phyloP scores from a whole-genome alignment of 2,113 vertebrate genomes.

The Condylura cristata region DNA sequence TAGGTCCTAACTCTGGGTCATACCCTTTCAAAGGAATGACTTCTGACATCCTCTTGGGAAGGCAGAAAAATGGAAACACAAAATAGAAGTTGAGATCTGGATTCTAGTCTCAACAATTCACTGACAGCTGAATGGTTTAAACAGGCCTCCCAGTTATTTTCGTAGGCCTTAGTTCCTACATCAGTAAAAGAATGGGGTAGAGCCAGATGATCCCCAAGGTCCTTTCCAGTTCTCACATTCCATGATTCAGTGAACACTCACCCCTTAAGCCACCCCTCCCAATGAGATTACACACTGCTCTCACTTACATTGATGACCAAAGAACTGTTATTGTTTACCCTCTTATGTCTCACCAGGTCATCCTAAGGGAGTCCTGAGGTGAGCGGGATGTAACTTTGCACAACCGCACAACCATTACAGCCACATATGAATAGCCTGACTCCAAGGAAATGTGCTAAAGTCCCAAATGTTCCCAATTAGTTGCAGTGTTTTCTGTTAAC shows the following conservation, averaged over 20 bases:
- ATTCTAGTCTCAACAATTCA: background rate
- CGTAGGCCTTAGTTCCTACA: conserved; percentile 53
- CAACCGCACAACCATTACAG: background rate
- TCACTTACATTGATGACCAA: background rate
- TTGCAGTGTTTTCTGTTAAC: conserved; percentile 31
- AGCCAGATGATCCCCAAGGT: background rate
- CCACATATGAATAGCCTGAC: conserved; percentile 25
- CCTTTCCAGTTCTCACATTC: conserved; percentile 39
- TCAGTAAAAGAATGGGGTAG: background rate
- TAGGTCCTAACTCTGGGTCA: background rate
- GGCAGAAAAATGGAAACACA: conserved; percentile 11
- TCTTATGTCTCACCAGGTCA: background rate
- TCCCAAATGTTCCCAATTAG: conserved; percentile 72
- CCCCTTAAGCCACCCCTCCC: background rate
- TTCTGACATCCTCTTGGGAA: background rate
- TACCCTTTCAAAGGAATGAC: background rate
- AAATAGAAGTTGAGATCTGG: background rate
- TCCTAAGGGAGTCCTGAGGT: background rate
- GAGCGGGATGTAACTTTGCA: background rate
- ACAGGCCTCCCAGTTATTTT: conserved; percentile 50
- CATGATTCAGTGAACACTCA: conserved; percentile 27
- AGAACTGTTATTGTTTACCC: background rate
- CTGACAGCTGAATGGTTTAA: background rate
- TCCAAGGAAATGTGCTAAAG: conserved; percentile 40
- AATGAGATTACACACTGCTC: background rate